A percentile compares a stretch with the other conserved stretches of the same genome.
Conservation (phyloP, 1,140 invertebrate species). For the Ctenoplectra terminalis region DNA sequence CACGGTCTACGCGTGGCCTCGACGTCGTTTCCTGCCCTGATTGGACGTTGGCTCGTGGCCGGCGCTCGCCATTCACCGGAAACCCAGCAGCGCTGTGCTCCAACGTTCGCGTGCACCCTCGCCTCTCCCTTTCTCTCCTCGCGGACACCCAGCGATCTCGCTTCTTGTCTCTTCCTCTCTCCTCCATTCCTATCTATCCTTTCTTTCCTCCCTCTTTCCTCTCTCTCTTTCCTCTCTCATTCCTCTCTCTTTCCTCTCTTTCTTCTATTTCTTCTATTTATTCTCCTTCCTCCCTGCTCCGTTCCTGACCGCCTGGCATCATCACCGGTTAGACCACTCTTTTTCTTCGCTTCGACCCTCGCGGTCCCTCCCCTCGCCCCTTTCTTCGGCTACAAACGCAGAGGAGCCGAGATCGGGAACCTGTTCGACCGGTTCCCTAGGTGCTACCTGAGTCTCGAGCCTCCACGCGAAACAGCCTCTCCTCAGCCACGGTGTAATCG, state of each 20-base stretch:
- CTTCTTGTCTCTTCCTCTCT: constrained; percentile 15
- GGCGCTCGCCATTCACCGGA: constrained; percentile 82
- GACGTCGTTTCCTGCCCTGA: constrained; percentile 79
- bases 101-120: constrained; percentile 52
- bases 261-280: too few species aligned
- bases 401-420: constrained; percentile 42
- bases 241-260: too few species aligned
- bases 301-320: constrained; percentile 13
- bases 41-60: constrained; percentile 83
- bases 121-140: not conserved
- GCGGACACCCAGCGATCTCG: too few species aligned
- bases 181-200: not conserved
- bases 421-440: constrained; percentile 57
- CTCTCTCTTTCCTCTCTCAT: constrained; percentile 25
- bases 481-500: constrained; percentile 5
- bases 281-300: too few species aligned
- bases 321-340: constrained; percentile 55
- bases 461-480: not conserved
- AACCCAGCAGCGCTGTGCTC: constrained; percentile 70
- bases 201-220: not conserved
- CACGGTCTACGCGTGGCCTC: constrained; percentile 79
- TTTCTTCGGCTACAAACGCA: not conserved
- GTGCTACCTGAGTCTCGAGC: constrained; percentile 58
- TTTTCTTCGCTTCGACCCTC: constrained; percentile 25
- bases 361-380: not conserved